Conservation (phyloP, 2,797 vertebrate species). For the Peromyscus melanophrys region DNA sequence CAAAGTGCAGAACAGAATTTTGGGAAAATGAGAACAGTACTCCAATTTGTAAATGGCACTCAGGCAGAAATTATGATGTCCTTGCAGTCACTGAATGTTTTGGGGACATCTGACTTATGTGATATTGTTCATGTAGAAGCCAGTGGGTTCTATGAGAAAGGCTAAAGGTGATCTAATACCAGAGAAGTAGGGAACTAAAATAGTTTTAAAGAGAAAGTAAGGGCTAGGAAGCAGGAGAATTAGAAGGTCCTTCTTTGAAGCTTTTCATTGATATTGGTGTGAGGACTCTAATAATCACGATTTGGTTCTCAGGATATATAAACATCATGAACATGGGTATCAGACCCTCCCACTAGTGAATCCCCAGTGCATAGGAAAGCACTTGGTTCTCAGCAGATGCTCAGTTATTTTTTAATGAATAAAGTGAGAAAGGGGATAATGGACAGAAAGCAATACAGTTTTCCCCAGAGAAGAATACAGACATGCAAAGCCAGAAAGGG, state of each 20-base stretch:
- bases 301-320: not conserved
- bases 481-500: not conserved
- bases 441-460: not conserved
- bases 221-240: not conserved
- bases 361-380: not conserved
- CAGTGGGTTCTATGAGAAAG: not conserved
- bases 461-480: not conserved
- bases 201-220: slow-evolving; percentile 4
- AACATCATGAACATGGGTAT: not conserved
- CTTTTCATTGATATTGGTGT: not conserved
- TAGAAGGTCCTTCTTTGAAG: not conserved
- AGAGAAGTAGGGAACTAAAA: not conserved
- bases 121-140: not conserved
- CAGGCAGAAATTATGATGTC: slow-evolving; percentile 8
- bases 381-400: not conserved
- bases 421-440: not conserved
- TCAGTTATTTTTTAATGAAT: slow-evolving; percentile 1
- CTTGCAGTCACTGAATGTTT: not conserved
- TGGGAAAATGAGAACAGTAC: not conserved
- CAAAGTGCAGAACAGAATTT: not conserved
- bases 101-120: not conserved
- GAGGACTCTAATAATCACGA: too few species aligned
- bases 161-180: not conserved
- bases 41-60: slow-evolving; percentile 34
- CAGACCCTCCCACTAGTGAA: not conserved